A percentile compares a stretch with the other conserved stretches of the same genome.
These are phyloP conservation scores for Asteroscopus sphinx DNA, from an alignment of 2,888 invertebrate species.

Conservation along the genomic window DNA sequence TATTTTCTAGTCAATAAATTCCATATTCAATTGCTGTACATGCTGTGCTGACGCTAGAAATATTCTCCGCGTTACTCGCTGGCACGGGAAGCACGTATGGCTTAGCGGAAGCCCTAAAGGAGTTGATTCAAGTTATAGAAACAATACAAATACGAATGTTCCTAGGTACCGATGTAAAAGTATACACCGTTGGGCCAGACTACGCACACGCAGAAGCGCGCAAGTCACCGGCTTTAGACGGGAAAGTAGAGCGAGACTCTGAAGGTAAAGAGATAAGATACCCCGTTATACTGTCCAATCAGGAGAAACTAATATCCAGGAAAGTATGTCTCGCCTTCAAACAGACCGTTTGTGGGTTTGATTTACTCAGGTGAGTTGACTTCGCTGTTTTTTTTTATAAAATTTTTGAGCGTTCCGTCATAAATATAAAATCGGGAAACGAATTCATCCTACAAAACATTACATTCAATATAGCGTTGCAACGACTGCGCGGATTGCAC, in stretches of 20 bases:
- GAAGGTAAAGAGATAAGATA: conserved; percentile 99
- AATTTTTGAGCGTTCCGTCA: no score
- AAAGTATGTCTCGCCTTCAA: conserved; percentile 99
- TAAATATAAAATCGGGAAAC: no score
- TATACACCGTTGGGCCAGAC: conserved; percentile 99
- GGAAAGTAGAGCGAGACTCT: conserved; percentile 99
- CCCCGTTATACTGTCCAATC: conserved; percentile 99
- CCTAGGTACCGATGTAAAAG: conserved; percentile 93
- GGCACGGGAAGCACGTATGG: conserved; percentile 40
- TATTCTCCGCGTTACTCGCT: conserved; percentile 18
- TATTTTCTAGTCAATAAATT: conserved; percentile 2
- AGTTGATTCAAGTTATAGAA: conserved; percentile 1
- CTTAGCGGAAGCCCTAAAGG: conserved; percentile 29
- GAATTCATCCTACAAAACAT: no score
- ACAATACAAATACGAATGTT: conserved; percentile 13
- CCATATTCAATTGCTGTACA: conserved; percentile 12
- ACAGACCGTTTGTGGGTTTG: conserved; percentile 99
- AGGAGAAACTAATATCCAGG: conserved; percentile 99
- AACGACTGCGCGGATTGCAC: no score
- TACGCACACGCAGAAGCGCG: conserved; percentile 99
- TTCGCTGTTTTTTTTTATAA: no score
- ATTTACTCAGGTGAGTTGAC: conserved; percentile 93
- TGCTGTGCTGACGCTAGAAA: no score
- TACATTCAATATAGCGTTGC: no score
- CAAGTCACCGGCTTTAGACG: conserved; percentile 99